These are phyloP conservation scores for Stichopus horrens DNA, from an alignment of 53 echinoderm and acorn worm species.

Conservation along the genomic window DNA sequence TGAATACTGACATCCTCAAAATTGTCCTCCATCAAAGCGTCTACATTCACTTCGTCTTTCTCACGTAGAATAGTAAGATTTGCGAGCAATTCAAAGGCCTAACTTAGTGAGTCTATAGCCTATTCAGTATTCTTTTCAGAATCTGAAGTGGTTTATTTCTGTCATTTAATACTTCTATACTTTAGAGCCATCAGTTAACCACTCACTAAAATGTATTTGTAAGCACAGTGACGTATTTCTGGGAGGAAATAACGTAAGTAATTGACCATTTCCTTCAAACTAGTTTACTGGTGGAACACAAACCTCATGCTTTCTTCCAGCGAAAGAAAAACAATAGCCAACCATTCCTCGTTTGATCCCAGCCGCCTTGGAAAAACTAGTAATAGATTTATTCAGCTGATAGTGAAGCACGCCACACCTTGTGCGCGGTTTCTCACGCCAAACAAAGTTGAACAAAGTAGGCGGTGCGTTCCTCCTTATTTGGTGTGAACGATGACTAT, in stretches of 20 bases:
- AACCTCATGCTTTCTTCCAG: neutral
- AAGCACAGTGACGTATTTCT: no score
- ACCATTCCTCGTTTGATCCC: neutral
- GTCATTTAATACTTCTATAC: no score
- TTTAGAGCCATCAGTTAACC: no score
- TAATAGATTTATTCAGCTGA: neutral
- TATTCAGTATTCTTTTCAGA: no score
- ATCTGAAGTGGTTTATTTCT: no score
- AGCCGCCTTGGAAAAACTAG: neutral
- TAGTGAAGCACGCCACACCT: slow-evolving; percentile 3
- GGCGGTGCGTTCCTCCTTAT: slow-evolving; percentile 29
- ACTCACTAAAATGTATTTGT: no score
- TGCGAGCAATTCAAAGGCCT: no score
- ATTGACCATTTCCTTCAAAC: neutral
- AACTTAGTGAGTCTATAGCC: no score
- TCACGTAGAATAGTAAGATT: no score
- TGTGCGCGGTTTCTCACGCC: neutral
- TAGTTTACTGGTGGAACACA: neutral
- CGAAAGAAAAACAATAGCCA: neutral
- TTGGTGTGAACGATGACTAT: slow-evolving; percentile 23
- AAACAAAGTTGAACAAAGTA: slow-evolving; percentile 30
- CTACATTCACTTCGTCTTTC: no score
- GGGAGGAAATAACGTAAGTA: neutral
- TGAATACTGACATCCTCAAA: no score
- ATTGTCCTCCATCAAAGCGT: no score